These are phyloP conservation scores for Cetonia aurata DNA, from an alignment of 2,888 invertebrate species.

Conservation along the genomic window DNA sequence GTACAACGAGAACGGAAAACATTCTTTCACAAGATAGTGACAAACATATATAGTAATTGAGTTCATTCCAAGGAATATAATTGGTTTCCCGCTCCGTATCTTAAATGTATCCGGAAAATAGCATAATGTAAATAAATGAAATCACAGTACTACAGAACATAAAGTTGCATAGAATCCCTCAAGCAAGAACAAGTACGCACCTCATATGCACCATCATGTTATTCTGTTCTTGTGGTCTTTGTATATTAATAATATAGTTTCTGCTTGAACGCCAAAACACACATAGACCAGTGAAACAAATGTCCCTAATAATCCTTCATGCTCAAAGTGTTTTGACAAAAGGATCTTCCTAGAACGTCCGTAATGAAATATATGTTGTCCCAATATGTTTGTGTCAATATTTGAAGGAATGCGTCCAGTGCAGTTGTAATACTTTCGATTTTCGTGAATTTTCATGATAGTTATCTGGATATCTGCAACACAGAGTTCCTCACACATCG, in stretches of 20 bases:
- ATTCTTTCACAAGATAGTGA: constrained; percentile 79
- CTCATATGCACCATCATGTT: constrained; percentile 84
- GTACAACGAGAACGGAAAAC: constrained; percentile 77
- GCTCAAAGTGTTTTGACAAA: constrained; percentile 83
- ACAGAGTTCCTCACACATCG: no score
- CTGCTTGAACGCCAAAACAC: constrained; percentile 85
- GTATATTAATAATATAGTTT: constrained; percentile 76
- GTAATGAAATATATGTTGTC: constrained; percentile 81
- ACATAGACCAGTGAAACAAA: constrained; percentile 83
- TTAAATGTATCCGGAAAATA: constrained; percentile 80
- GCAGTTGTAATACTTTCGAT: constrained; percentile 77
- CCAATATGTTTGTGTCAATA: constrained; percentile 82
- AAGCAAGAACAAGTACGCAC: constrained; percentile 76
- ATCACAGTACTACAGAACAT: constrained; percentile 82
- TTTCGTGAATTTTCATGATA: constrained; percentile 90
- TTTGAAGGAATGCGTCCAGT: constrained; percentile 92
- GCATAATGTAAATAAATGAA: constrained; percentile 78
- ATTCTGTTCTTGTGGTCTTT: constrained; percentile 73
- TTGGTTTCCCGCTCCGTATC: constrained; percentile 90
- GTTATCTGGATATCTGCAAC: constrained; percentile 92
- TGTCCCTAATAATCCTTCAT: constrained; percentile 91
- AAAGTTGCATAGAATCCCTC: constrained; percentile 80
- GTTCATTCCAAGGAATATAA: constrained; percentile 92
- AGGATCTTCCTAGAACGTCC: constrained; percentile 77
- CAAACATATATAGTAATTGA: constrained; percentile 91